Percentiles rank a stretch among this genome's conserved stretches.
Conservation (phyloP, 1,140 invertebrate genomes). For the Neodiprion pinetum region DNA sequence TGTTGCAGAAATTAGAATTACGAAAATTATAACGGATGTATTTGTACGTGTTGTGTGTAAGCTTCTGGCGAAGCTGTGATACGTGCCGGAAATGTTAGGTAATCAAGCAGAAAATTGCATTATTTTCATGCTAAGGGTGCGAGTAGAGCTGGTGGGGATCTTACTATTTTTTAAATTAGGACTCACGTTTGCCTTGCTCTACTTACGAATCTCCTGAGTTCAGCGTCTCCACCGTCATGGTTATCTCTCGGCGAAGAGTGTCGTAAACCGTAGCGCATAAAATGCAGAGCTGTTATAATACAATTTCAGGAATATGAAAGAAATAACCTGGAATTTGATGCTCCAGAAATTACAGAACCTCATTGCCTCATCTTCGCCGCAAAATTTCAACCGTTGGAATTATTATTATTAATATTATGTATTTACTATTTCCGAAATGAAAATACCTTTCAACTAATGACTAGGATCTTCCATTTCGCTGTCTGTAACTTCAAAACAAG, state of each 20-base stretch:
- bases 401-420: too few relatives aligned
- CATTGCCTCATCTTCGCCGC: background rate
- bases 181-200: background rate
- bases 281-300: constrained; percentile 35
- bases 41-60: background rate
- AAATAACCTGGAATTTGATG: constrained; percentile 34
- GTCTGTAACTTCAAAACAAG: too few relatives aligned
- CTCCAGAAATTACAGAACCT: constrained; percentile 33
- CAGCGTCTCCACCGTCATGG: background rate
- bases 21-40: background rate
- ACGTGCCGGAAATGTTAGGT: background rate
- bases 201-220: background rate
- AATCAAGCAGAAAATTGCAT: background rate
- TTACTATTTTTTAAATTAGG: background rate
- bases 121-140: background rate
- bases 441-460: too few relatives aligned
- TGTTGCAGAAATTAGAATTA: background rate
- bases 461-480: too few relatives aligned
- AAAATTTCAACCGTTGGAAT: too few relatives aligned
- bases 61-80: background rate
- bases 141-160: background rate
- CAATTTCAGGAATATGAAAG: constrained; percentile 34
- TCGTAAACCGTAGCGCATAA: constrained; percentile 28
- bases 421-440: too few relatives aligned
- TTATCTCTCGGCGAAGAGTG: constrained; percentile 7